Evolutionary conservation across 2,888 invertebrate genomes (phyloP), one percentile per base, ranked within the genome.

Genomic region (Amphipyra tragopoginis): DNA sequence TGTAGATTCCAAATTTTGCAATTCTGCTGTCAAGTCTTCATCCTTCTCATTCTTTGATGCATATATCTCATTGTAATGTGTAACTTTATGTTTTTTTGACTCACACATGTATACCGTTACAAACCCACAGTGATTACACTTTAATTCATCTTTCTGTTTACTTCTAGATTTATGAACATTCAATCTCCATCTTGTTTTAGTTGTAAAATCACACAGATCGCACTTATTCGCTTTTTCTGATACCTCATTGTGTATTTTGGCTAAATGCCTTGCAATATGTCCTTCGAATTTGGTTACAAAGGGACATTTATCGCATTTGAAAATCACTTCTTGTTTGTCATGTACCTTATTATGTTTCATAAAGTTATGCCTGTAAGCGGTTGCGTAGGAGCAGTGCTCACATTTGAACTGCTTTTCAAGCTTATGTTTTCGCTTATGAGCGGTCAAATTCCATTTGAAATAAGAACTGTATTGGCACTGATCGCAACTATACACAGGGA

Each of bases 251-350:
- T 92, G 92, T 49, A 90, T 87, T 64, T 89, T 88, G 0, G 90
- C 87, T 8, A 92, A 63, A 75, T 92, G 92, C 14, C 91, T 84
- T 0, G 83, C 80, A 0, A 92, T 90, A 57, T 90, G 90, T 0
- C 92, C 92, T 62, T 91, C 88, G 29, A 81, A 88, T 48, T 85
- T 86, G 0, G 91, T 90, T 0, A 82, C 78, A 48, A 90, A 92
- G 0, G 89, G 85, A 15, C 92, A 91, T 40, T 91, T 89, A 39
- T 91, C 90, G 38, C 92, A 92, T 40, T 85, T 83, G 38, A 76
- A 86, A 1, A 75, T 65, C 0, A 68, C 57, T 0, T 75, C 75
- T 5, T 75, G 55, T 8, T 82, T 77, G 0, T 71, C 77, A 26
- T 90, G 89, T 0, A 72, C 81, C 3, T 78, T 83, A 3, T 61